A percentile compares a stretch with the other conserved stretches of the same genome.
These are phyloP conservation scores for Anguilla japonica DNA, from an alignment of 2,113 vertebrate species.

Conservation along the genomic window DNA sequence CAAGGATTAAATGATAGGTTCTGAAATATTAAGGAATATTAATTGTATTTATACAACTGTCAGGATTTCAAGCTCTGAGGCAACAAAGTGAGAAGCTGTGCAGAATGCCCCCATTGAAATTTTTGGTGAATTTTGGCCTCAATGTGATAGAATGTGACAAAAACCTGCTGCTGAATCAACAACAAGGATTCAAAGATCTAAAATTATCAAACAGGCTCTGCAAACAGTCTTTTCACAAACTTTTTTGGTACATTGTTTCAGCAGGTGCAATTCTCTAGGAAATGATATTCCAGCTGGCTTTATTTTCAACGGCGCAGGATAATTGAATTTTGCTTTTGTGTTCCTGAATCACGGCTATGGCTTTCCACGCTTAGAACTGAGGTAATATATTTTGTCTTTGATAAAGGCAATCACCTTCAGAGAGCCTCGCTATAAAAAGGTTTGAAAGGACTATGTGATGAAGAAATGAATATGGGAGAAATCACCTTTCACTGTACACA, in stretches of 20 bases:
- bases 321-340: conserved; percentile 39
- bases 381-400: conserved; percentile 32
- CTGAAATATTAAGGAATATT: too few species aligned
- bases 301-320: conserved; percentile 25
- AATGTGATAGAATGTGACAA: not conserved
- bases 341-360: conserved; percentile 34
- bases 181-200: not conserved
- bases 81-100: too few species aligned
- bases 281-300: conserved; percentile 25
- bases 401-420: conserved; percentile 32
- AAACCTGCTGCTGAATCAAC: not conserved
- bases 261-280: conserved; percentile 19
- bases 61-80: too few species aligned
- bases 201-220: not conserved
- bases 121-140: not conserved
- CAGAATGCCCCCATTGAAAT: not conserved
- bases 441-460: conserved; percentile 15
- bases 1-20: too few species aligned
- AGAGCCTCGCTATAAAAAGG: conserved; percentile 23
- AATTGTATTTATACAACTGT: too few species aligned
- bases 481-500: not conserved
- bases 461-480: not conserved
- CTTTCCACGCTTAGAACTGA: conserved; percentile 29
- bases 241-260: conserved; percentile 13
- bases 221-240: not conserved